Percentiles rank a stretch among this genome's conserved stretches.
These are phyloP conservation scores for Atlantisia rogersi DNA, from an alignment of 2,113 vertebrate genomes.

Conservation along the genomic window DNA sequence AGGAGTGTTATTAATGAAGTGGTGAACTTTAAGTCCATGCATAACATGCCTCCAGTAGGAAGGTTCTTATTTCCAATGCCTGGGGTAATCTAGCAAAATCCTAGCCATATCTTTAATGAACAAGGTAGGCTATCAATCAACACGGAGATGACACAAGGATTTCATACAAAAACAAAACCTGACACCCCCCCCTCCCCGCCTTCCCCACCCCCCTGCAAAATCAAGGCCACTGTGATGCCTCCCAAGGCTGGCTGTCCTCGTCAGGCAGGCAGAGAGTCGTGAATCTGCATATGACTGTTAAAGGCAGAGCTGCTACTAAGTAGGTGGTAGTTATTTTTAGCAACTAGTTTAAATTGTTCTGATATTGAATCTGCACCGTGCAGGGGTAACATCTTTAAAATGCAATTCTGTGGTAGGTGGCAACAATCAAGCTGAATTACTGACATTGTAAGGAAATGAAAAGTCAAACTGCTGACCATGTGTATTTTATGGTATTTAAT, in stretches of 20 bases:
- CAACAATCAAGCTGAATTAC: constrained; percentile 76
- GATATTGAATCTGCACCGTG: constrained; percentile 54
- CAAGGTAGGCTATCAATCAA: constrained; percentile 73
- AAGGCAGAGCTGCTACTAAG: constrained; percentile 28
- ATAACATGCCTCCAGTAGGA: constrained; percentile 60
- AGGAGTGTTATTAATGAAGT: constrained; percentile 71
- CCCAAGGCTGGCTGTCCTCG: constrained; percentile 24
- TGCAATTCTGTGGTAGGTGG: constrained; percentile 72
- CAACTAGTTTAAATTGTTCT: constrained; percentile 41
- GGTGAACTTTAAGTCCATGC: constrained; percentile 64
- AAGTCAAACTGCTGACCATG: constrained; percentile 96
- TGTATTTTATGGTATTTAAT: constrained; percentile 98
- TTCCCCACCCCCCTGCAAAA: not conserved
- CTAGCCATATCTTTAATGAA: constrained; percentile 68
- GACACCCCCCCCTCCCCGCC: not conserved
- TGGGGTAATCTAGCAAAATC: constrained; percentile 70
- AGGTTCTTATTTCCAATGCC: constrained; percentile 68
- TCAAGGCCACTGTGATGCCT: constrained; percentile 12
- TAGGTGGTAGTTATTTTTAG: constrained; percentile 56
- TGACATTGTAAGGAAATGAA: constrained; percentile 87
- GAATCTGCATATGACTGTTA: constrained; percentile 19
- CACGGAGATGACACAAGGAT: constrained; percentile 52
- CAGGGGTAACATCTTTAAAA: constrained; percentile 66
- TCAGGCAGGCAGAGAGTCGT: constrained; percentile 24
- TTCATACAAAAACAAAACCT: constrained; percentile 34